Evolutionary conservation across 1,140 invertebrate species (phyloP).

Genomic region (Apocrypta bakeri): DNA sequence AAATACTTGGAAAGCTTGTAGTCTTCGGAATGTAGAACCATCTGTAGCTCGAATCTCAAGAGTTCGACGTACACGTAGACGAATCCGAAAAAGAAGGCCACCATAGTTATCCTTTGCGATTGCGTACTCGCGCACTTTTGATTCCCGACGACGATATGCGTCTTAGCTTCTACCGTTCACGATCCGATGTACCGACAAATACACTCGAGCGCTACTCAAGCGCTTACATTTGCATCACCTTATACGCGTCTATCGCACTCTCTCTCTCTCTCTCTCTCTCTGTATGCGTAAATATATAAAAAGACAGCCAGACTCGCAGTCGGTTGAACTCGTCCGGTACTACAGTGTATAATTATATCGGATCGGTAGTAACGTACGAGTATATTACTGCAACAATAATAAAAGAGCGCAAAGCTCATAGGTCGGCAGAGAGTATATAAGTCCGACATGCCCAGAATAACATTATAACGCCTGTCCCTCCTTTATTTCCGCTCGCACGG

Average conservation of each 20-base stretch:
- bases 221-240: too few relatives aligned
- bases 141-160: background rate
- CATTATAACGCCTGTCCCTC: background rate
- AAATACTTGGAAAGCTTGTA: conserved; percentile 66
- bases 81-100: conserved; percentile 65
- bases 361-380: background rate
- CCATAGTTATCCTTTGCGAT: conserved; percentile 55
- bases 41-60: conserved; percentile 65
- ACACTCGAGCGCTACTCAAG: too few relatives aligned
- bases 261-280: too few relatives aligned
- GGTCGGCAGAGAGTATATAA: background rate
- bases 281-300: too few relatives aligned
- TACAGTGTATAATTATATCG: too few relatives aligned
- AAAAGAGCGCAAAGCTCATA: background rate
- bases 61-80: conserved; percentile 65
- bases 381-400: background rate
- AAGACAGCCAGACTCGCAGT: too few relatives aligned
- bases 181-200: too few relatives aligned
- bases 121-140: background rate
- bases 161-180: too few relatives aligned
- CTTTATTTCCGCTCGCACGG: conserved; percentile 29
- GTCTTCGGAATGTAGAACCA: conserved; percentile 62
- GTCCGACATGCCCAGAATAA: conserved; percentile 6
- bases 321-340: too few relatives aligned
- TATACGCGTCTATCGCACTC: too few relatives aligned